Evolutionary conservation across 1,140 invertebrate genomes (phyloP), one percentile per base, ranked within the genome.

Genomic region (Nasonia vitripennis): DNA sequence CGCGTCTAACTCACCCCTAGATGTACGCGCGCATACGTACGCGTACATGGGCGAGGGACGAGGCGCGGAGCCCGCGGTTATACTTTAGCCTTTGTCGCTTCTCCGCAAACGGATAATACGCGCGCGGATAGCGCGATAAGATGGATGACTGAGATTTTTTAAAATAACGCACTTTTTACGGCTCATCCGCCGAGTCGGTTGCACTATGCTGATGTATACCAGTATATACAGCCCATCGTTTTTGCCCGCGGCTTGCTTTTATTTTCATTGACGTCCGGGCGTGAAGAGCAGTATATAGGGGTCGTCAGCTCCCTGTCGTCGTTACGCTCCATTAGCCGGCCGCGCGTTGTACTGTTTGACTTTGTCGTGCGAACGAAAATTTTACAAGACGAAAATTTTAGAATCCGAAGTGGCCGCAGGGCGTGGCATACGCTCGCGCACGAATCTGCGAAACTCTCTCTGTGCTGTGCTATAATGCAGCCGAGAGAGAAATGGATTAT

Each of bases 61-160:
- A 7, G 37, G 37, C 31, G 73, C 73, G 45, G 14, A 51, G 17
- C 31, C 12, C n/a, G 74, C 68, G 68, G 34, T 48, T 27, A 10
- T 71, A 78, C 55, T 62, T 73, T 20, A 45, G 77, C 73, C 81
- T 81, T 83, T 86, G 86, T 84, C 83, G 77, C 83, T 78, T 45
- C 71, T 87, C 79, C 80, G 74, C 84, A 80, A 82, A 85, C 78
- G 79, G 83, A 81, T 85, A 82, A 82, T 85, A 85, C 78, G 84
- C 67, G 83, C 78, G 70, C 73, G 83, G 78, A 75, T 70, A 45
- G 71, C 73, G 55, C 70, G 73, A 81, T 87, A 87, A 87, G 86
- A 87, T 81, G 82, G 70, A 86, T 86, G 71, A 74, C 74, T 85
- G 23, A 71, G 83, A 75, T 75, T 85, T 85, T 80, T 84, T 79